A percentile compares a stretch with the other conserved stretches of the same genome.
These are phyloP conservation scores for Xenops minutus DNA, from an alignment of 2,797 vertebrate genomes.

Conservation along the genomic window DNA sequence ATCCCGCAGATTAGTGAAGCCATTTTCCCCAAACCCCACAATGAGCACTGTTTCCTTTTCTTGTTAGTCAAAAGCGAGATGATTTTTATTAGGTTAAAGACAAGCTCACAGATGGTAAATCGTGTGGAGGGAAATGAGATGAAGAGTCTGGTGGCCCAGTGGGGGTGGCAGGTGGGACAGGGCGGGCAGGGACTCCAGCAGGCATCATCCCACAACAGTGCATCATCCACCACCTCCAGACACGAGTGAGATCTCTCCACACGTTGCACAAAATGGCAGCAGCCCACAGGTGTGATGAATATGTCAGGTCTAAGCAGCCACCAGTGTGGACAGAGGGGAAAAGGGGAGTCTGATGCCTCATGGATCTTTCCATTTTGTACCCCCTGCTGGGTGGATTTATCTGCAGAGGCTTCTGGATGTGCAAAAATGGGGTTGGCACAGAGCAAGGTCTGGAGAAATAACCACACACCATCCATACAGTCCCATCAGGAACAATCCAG, in stretches of 20 bases:
- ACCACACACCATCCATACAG: fast-evolving
- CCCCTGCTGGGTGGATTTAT: not conserved
- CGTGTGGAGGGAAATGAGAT: slow-evolving; percentile 85
- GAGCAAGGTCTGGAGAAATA: not conserved
- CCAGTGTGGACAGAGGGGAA: fast-evolving
- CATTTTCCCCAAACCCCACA: slow-evolving; percentile 93
- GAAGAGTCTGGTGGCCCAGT: slow-evolving; percentile 65
- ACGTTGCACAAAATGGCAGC: not conserved
- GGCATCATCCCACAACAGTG: not conserved
- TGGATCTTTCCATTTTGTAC: not conserved
- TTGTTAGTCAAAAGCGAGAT: slow-evolving; percentile 85
- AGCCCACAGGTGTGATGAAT: not conserved
- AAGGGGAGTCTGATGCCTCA: fast-evolving
- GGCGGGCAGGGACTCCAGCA: not conserved
- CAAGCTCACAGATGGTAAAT: slow-evolving; percentile 90
- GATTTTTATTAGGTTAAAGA: slow-evolving; percentile 90
- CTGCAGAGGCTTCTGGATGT: not conserved
- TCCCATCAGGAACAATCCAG: not conserved
- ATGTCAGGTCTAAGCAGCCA: not conserved
- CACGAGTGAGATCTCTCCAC: fast-evolving
- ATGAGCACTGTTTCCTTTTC: slow-evolving; percentile 93
- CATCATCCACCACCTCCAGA: not conserved
- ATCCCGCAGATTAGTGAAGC: slow-evolving; percentile 93
- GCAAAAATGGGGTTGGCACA: not conserved
- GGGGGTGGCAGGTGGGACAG: slow-evolving; percentile 5